phyloP scores from a whole-genome alignment of 2,113 vertebrate species.

The Chaetodon auriga region DNA sequence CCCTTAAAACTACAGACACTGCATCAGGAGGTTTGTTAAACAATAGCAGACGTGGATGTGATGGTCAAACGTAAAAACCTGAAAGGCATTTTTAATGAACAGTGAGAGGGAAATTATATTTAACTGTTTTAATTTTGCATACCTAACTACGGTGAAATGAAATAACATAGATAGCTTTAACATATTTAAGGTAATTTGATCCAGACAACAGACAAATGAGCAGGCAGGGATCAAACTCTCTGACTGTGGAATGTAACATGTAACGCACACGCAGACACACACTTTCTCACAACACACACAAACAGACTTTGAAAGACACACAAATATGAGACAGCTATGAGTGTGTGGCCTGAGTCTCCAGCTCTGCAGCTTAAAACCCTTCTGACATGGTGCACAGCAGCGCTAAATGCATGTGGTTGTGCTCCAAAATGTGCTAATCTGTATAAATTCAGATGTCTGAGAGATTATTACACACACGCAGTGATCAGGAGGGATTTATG shows the following conservation, averaged over 20 bases:
- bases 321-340: background rate
- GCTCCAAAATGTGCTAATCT: background rate
- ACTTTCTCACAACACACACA: background rate
- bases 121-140: background rate
- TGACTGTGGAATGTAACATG: background rate
- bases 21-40: background rate
- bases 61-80: no score
- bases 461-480: background rate
- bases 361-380: background rate
- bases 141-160: no score
- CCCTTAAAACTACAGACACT: no score
- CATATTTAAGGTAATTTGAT: background rate
- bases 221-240: background rate
- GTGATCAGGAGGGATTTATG: background rate
- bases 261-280: background rate
- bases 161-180: no score
- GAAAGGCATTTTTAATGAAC: no score
- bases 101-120: no score
- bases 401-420: background rate
- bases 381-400: background rate
- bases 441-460: slow-evolving; percentile 2
- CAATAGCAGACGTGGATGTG: background rate
- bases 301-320: background rate
- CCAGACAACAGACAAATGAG: background rate
- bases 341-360: background rate